Conservation (phyloP, 2,113 vertebrate species). For the Megalops atlanticus region DNA sequence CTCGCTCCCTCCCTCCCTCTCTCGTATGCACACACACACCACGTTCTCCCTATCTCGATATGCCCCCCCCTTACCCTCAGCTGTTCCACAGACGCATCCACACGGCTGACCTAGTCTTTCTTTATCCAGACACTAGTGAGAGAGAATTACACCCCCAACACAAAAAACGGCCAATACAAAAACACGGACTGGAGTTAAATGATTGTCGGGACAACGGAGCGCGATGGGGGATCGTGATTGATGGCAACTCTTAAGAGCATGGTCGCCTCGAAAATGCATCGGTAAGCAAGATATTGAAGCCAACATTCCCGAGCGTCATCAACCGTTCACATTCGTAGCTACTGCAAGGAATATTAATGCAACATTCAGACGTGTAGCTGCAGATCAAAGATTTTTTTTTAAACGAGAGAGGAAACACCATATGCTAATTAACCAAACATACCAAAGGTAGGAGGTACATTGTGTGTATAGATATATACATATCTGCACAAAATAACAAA, state of each 20-base stretch:
- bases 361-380: conserved; percentile 52
- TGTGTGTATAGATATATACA: background rate
- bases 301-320: conserved; percentile 57
- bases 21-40: conserved; percentile 43
- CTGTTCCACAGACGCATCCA: conserved; percentile 82
- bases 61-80: conserved; percentile 43
- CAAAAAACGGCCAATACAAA: conserved; percentile 63
- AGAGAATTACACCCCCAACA: conserved; percentile 62
- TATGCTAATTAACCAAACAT: background rate
- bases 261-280: conserved; percentile 70
- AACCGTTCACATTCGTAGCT: conserved; percentile 57
- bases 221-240: conserved; percentile 66
- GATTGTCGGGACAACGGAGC: conserved; percentile 49
- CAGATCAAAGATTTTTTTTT: background rate
- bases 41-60: conserved; percentile 54
- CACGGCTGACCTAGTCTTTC: conserved; percentile 85
- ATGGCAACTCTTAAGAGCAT: conserved; percentile 70
- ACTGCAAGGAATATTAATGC: conserved; percentile 66
- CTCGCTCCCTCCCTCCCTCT: conserved; percentile 54
- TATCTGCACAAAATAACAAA: background rate
- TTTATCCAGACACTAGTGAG: conserved; percentile 76
- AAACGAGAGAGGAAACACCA: background rate
- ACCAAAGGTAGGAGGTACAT: background rate
- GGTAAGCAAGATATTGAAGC: conserved; percentile 61
- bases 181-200: conserved; percentile 71